Conservation (phyloP, 2,888 invertebrate species). For the Heliothis peltigera region DNA sequence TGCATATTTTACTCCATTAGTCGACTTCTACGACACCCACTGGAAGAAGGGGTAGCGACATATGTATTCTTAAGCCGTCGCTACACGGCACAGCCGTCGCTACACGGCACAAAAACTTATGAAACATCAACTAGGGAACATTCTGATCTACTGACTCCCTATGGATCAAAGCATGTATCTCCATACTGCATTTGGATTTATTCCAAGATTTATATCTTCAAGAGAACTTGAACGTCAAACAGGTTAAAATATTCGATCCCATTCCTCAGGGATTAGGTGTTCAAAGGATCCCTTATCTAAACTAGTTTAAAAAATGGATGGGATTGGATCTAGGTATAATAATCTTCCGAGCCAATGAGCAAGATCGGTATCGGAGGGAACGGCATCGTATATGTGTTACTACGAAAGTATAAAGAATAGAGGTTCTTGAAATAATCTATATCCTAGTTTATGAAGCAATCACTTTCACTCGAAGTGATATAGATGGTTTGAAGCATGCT, state of each 20-base stretch:
- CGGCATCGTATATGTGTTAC: slow-evolving; percentile 25
- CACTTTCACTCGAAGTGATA: background rate
- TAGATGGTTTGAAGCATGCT: background rate
- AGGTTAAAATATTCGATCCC: slow-evolving; percentile 51
- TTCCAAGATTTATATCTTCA: slow-evolving; percentile 30
- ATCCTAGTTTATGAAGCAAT: background rate
- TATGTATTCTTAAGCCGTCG: too few relatives aligned
- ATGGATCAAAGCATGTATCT: slow-evolving; percentile 9
- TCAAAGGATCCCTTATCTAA: slow-evolving; percentile 65
- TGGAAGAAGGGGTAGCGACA: too few relatives aligned
- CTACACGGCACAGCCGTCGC: too few relatives aligned
- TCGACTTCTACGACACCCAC: too few relatives aligned
- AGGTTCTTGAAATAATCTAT: background rate
- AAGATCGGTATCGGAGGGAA: slow-evolving; percentile 39
- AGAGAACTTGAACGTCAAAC: slow-evolving; percentile 15
- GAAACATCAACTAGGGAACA: background rate
- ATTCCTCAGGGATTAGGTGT: slow-evolving; percentile 62
- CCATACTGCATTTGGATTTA: slow-evolving; percentile 24
- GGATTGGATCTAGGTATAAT: slow-evolving; percentile 56
- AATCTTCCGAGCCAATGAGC: slow-evolving; percentile 61
- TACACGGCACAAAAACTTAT: background rate
- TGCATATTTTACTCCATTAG: too few relatives aligned
- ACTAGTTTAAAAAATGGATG: slow-evolving; percentile 65
- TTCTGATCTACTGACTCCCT: slow-evolving; percentile 5
- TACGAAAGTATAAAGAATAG: slow-evolving; percentile 2